Percentiles rank a stretch among this genome's conserved stretches.
Conservation (phyloP, 2,113 vertebrate species). For the Zapornia atra region DNA sequence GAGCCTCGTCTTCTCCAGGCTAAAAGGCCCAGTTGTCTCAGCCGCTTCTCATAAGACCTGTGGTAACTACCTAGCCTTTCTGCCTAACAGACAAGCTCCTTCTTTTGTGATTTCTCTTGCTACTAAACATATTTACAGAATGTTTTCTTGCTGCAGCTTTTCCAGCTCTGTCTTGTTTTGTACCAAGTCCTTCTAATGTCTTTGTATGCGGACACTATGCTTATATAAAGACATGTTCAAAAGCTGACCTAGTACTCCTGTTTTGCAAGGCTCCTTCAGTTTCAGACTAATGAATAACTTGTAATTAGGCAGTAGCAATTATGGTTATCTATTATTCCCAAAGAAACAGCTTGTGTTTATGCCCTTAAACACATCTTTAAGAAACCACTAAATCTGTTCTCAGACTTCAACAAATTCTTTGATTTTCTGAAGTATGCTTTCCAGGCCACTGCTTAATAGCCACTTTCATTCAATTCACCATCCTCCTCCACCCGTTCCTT, state of each 20-base stretch:
- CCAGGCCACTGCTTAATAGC: neutral
- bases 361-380: neutral
- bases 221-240: neutral
- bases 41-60: no score
- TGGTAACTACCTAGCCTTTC: neutral
- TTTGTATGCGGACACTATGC: neutral
- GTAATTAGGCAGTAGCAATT: slow-evolving; percentile 52
- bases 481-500: neutral
- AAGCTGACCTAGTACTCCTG: neutral
- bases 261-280: slow-evolving; percentile 17
- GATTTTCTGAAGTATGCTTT: slow-evolving; percentile 45
- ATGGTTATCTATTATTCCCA: slow-evolving; percentile 20
- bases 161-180: neutral
- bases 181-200: neutral
- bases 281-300: slow-evolving; percentile 40
- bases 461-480: slow-evolving; percentile 2
- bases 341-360: slow-evolving; percentile 31
- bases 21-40: no score
- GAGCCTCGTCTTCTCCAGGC: no score
- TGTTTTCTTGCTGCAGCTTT: neutral
- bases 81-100: neutral
- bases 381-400: slow-evolving; percentile 14
- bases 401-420: slow-evolving; percentile 6
- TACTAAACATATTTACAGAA: neutral
- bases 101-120: neutral